Evolutionary conservation across 2,797 vertebrate species (phyloP).

Genomic region (Artibeus jamaicensis): DNA sequence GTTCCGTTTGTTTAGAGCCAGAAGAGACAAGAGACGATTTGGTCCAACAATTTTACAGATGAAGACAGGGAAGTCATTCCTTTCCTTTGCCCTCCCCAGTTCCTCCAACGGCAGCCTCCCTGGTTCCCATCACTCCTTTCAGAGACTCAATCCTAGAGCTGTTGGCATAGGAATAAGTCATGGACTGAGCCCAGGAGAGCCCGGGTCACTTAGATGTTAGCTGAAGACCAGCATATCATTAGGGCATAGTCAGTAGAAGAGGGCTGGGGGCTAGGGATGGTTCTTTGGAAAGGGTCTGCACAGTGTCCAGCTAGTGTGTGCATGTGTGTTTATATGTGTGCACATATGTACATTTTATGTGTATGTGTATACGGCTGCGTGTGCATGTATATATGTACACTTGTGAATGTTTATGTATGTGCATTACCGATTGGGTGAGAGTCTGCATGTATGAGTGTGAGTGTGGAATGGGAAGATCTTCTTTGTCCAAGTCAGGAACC

Average conservation of each 20-base stretch:
- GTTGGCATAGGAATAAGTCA: background rate
- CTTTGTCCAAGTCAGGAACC: background rate
- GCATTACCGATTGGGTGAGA: background rate
- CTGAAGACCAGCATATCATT: background rate
- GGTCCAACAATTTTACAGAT: background rate
- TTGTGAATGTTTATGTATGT: background rate
- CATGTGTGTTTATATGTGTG: background rate
- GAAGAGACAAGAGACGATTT: background rate
- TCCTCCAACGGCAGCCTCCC: background rate
- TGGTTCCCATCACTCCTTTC: background rate
- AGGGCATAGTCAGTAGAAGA: background rate
- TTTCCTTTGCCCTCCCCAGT: background rate
- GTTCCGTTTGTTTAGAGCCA: background rate
- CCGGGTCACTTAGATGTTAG: background rate
- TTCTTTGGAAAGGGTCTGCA: background rate
- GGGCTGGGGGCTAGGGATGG: background rate
- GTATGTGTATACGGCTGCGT: background rate
- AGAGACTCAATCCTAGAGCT: background rate
- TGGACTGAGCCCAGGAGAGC: background rate
- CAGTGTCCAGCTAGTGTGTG: background rate
- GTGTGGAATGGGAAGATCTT: background rate
- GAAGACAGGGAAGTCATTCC: background rate
- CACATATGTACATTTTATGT: background rate
- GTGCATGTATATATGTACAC: background rate
- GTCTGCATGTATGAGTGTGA: background rate